Evolutionary conservation across 2,113 vertebrate genomes (phyloP), one percentile per base, ranked within the genome.

Genomic region (Chlamydotis undulata): DNA sequence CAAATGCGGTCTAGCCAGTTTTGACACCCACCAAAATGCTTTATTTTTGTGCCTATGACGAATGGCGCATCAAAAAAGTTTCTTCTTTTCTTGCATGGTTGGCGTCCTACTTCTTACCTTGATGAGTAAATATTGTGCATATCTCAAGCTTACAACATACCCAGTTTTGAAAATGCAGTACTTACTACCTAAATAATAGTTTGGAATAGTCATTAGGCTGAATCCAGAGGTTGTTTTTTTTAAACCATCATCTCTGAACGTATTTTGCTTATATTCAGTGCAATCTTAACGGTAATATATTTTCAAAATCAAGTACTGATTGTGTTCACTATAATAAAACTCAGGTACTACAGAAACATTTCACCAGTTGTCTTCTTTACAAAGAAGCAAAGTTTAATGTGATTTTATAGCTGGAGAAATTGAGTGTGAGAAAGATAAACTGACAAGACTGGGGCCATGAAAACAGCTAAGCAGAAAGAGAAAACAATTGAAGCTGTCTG

Each of bases 291-390:
- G 6, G 18, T 63, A 68, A 78, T 19, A 9, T 15, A 22, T 78
- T 73, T 89, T 74, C 55, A 68, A 55, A 93, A 55, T 70, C 67
- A 69, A 65, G 49, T 71, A 61, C 29, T 11, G 31, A n/a, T 57
- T 50, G 70, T 0, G 0, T 52, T 76, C 1, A 1, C 25, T 28
- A 1, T n/a, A 75, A 64, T 45, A 85, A 75, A 89, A 79, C 39
- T 64, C 9, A 19, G 15, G 24, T 33, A 47, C 35, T 76, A 12
- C 8, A 65, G 69, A 84, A 87, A 56, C 4, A 47, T 59, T 83
- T 94, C 29, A 52, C n/a, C 3, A 3, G 9, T 77, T 80, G 43
- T 59, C 37, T 77, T 6, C 11, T 55, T 83, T 70, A 63, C 49
- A 87, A 75, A 84, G 23, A 57, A 60, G 31, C 61, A 35, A 67